Base-by-base conservation (phyloP, 2,113 vertebrate genomes). In the Lates calcarifer region DNA sequence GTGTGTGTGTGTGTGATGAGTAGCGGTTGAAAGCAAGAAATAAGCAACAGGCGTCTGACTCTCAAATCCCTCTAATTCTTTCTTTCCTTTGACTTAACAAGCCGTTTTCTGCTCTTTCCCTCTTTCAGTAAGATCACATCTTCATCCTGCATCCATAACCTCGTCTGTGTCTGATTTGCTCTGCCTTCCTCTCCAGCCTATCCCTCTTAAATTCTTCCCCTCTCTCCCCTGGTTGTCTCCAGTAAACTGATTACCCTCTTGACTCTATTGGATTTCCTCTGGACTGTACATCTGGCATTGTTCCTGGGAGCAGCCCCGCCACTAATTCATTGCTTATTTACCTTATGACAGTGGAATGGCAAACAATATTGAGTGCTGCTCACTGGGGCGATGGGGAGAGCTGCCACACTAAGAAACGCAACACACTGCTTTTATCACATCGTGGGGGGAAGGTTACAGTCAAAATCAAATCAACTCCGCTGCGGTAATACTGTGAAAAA, bases 321-420 rank as follows among this genome's bases (percentile, higher is more conserved):
- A 64, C 90, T 91, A 89, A 94, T 94, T 94, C 90, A 89, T 76
- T 84, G 91, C 91, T 91, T 94, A 89, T 95, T 93, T 94, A 93
- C 89, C 89, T 90, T 90, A 77, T 87, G 91, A 92, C 92, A 86
- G 87, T 69, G 76, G 83, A 68, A 85, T 93, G 82, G 78, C 79
- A 93, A 93, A 93, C 87, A 79, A 77, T 79, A 85, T 83, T 69
- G 90, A 93, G 86, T 76, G 84, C 81, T 70, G 85, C 90, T 90
- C 78, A 68, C 74, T 62, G 74, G 81, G 79, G 82, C 28, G 18
- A 63, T 26, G 69, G 77, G 74, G 58, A 33, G 28, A 75, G 71
- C 22, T n/a, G 12, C 9, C 53, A 39, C 0, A 61, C 67, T 61
- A 45, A 22, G 55, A 83, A 67, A 58, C 2, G 45, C 56, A 81